Conservation (phyloP, 2,113 vertebrate genomes). For the Ivindomyrus marchei region DNA sequence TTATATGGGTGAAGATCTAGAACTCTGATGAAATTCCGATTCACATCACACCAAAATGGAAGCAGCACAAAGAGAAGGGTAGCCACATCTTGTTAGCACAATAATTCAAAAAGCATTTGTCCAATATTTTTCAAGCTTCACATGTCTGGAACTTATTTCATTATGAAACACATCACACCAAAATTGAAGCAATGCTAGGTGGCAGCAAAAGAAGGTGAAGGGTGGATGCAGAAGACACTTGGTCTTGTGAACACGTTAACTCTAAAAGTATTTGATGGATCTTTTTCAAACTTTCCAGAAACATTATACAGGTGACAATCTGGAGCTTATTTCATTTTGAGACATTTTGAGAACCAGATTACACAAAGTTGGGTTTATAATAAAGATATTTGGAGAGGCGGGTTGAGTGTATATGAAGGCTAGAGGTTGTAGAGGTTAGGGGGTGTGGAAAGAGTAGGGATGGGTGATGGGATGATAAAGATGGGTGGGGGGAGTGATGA, state of each 20-base stretch:
- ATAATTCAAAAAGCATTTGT: not conserved
- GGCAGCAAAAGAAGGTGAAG: not conserved
- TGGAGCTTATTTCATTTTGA: not conserved
- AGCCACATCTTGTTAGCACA: not conserved
- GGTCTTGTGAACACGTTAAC: not conserved
- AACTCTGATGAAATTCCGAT: not conserved
- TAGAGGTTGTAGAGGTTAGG: not conserved
- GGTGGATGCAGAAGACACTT: not conserved
- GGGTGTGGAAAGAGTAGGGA: not conserved
- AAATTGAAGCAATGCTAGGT: not conserved
- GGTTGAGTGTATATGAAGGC: not conserved
- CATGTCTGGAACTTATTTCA: not conserved
- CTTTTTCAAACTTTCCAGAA: not conserved
- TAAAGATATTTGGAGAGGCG: not conserved
- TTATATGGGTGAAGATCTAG: not conserved
- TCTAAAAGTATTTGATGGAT: not conserved
- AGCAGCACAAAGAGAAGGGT: not conserved
- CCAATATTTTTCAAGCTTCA: not conserved
- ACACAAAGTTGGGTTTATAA: not conserved
- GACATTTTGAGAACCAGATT: not conserved
- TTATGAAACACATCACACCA: not conserved
- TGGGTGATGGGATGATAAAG: too few species aligned
- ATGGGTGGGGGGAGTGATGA: not conserved
- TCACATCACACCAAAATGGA: not conserved
- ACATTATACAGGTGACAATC: not conserved